Evolutionary conservation across 2,888 invertebrate species (phyloP).

Genomic region (Emesis russula): DNA sequence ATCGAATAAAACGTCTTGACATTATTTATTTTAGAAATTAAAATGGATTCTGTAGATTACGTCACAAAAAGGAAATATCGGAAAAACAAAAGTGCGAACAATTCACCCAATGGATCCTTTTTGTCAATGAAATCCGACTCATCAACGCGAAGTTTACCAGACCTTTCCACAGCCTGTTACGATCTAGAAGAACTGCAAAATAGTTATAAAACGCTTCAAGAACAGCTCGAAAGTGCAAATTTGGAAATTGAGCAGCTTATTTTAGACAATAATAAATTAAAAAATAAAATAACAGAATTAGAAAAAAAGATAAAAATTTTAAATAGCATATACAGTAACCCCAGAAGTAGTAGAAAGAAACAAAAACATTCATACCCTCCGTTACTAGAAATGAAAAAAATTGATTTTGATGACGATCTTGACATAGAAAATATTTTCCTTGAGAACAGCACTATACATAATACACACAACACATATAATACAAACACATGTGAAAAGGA

Average conservation of each 20-base stretch:
- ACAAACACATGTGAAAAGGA: too few relatives aligned
- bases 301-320: background rate
- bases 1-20: too few relatives aligned
- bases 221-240: background rate
- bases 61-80: background rate
- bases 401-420: background rate
- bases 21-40: too few relatives aligned
- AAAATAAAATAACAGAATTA: background rate
- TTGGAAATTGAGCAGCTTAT: background rate
- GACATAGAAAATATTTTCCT: background rate
- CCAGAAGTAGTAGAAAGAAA: background rate
- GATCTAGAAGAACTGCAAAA: background rate
- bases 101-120: background rate
- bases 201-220: background rate
- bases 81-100: background rate
- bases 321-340: background rate
- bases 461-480: background rate
- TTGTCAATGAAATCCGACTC: background rate
- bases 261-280: background rate
- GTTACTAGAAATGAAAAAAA: background rate
- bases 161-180: background rate
- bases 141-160: background rate
- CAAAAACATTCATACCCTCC: background rate
- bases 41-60: background rate
- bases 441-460: background rate